phyloP scores from a whole-genome alignment of 2,797 vertebrate species.

The Pseudocheirus occidentalis region DNA sequence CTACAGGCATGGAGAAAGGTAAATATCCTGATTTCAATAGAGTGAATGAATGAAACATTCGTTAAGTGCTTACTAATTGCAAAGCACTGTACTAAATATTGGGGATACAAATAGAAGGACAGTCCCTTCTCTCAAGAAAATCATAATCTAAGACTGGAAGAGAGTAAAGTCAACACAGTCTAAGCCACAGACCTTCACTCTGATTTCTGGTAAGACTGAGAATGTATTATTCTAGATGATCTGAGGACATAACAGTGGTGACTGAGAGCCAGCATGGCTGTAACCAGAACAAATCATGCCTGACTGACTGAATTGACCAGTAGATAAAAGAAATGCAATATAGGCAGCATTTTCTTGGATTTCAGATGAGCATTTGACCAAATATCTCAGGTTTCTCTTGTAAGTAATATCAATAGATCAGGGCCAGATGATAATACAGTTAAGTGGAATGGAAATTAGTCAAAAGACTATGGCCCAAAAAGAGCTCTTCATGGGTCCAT shows the following conservation, averaged over 20 bases:
- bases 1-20: background rate
- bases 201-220: background rate
- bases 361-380: background rate
- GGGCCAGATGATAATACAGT: background rate
- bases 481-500: background rate
- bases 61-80: background rate
- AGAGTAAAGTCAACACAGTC: background rate
- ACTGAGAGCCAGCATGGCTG: background rate
- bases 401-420: background rate
- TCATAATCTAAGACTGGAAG: background rate
- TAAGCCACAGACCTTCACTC: background rate
- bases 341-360: background rate
- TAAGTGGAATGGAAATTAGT: background rate
- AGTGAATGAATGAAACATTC: background rate
- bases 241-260: background rate
- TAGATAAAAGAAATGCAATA: background rate
- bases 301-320: background rate
- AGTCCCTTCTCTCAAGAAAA: background rate
- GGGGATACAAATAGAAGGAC: background rate
- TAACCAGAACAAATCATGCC: background rate
- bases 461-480: background rate
- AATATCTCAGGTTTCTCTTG: background rate
- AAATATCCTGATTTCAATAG: background rate
- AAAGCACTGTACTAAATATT: background rate
- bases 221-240: background rate